These are phyloP conservation scores for Cheilosia vernalis DNA, from an alignment of 2,888 invertebrate species.

Conservation along the genomic window DNA sequence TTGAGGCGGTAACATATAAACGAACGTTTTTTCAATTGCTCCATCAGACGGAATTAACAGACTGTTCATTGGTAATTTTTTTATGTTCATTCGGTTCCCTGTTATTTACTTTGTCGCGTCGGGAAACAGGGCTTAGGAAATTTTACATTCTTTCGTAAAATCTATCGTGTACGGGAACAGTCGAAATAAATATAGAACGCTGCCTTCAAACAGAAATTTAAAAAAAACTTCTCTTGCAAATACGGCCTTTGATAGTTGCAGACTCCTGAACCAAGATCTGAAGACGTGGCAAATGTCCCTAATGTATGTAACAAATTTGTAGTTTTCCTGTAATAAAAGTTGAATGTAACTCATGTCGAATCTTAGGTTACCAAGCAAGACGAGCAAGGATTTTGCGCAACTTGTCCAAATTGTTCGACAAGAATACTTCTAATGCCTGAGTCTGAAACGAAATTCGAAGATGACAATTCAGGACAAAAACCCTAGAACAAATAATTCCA, in stretches of 20 bases:
- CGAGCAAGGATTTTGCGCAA: conserved; percentile 81
- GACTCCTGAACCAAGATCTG: conserved; percentile 49
- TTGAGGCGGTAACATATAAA: too few species aligned
- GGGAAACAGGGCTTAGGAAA: too few species aligned
- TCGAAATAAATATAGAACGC: conserved; percentile 6
- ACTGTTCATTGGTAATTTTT: too few species aligned
- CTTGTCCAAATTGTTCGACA: conserved; percentile 82
- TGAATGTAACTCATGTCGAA: conserved; percentile 16
- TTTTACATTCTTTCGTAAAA: too few species aligned
- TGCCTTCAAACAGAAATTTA: neutral
- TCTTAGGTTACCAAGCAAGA: conserved; percentile 39
- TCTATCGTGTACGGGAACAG: too few species aligned
- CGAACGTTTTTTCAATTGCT: too few species aligned
- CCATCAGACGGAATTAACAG: too few species aligned
- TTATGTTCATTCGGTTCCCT: too few species aligned
- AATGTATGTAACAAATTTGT: conserved; percentile 45
- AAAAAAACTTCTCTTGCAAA: neutral
- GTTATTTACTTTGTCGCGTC: too few species aligned
- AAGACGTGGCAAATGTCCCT: neutral
- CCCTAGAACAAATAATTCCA: neutral
- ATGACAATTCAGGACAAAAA: conserved; percentile 3
- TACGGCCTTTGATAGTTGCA: neutral
- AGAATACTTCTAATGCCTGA: conserved; percentile 81
- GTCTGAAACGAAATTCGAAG: conserved; percentile 58
- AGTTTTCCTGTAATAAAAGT: conserved; percentile 18